Conservation (phyloP, 2,888 invertebrate species). For the Erebia ligea region DNA sequence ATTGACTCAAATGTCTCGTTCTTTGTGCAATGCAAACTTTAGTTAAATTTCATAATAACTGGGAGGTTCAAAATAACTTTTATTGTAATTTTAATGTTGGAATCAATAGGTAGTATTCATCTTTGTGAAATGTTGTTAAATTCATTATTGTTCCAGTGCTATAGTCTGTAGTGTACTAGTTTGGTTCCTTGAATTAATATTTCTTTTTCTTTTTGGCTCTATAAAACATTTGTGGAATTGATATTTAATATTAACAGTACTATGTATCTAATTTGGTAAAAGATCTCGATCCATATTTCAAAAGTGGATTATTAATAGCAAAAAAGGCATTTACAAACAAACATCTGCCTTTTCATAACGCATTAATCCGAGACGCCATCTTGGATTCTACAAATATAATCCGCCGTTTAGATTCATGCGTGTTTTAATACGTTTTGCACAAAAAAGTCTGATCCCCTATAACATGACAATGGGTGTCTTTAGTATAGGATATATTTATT, state of each 20-base stretch:
- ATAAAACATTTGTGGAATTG: background rate
- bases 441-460: slow-evolving; percentile 20
- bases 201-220: too few relatives aligned
- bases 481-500: slow-evolving; percentile 16
- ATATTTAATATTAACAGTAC: background rate
- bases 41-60: too few relatives aligned
- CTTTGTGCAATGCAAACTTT: too few relatives aligned
- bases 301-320: slow-evolving; percentile 14
- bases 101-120: too few relatives aligned
- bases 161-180: too few relatives aligned
- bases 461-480: slow-evolving; percentile 22
- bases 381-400: slow-evolving; percentile 45
- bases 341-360: slow-evolving; percentile 48
- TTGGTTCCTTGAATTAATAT: too few relatives aligned
- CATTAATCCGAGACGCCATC: slow-evolving; percentile 45
- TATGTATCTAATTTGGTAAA: background rate
- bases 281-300: slow-evolving; percentile 9
- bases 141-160: too few relatives aligned
- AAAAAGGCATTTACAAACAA: slow-evolving; percentile 37
- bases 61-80: too few relatives aligned
- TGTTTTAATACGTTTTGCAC: slow-evolving; percentile 38
- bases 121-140: too few relatives aligned
- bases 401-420: slow-evolving; percentile 47
- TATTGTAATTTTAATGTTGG: too few relatives aligned
- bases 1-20: too few relatives aligned